Percentiles rank a stretch among this genome's conserved stretches.
phyloP scores from a whole-genome alignment of 2,797 vertebrate species.

The Poecilia wingei region DNA sequence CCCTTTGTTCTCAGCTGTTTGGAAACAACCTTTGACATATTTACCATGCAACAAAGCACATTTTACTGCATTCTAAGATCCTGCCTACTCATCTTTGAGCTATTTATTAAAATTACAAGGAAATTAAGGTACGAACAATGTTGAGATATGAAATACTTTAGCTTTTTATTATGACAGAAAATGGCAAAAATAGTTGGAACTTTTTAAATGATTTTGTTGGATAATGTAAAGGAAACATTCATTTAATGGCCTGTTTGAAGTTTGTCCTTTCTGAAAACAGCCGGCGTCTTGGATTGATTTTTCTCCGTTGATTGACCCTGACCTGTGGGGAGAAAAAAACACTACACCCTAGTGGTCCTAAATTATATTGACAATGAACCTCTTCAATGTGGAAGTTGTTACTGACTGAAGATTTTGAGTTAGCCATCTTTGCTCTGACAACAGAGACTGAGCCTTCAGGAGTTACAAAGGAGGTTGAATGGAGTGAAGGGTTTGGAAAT shows the following conservation, averaged over 20 bases:
- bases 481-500: neutral
- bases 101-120: neutral
- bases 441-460: neutral
- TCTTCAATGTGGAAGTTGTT: neutral
- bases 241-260: neutral
- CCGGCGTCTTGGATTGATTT: neutral
- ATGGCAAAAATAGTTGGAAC: neutral
- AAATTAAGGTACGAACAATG: neutral
- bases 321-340: neutral
- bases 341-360: neutral
- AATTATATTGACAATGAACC: neutral
- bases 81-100: neutral
- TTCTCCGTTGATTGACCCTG: neutral
- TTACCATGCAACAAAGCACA: neutral
- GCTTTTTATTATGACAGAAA: neutral
- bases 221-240: neutral
- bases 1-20: conserved; percentile 3
- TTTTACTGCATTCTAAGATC: neutral
- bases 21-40: neutral
- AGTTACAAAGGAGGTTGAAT: neutral
- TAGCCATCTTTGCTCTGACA: neutral
- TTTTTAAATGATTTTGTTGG: neutral
- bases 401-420: neutral
- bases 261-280: neutral
- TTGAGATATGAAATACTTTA: neutral